These are phyloP conservation scores for Leptinotarsa tumamoca DNA, from an alignment of 2,888 invertebrate species.

Conservation along the genomic window DNA sequence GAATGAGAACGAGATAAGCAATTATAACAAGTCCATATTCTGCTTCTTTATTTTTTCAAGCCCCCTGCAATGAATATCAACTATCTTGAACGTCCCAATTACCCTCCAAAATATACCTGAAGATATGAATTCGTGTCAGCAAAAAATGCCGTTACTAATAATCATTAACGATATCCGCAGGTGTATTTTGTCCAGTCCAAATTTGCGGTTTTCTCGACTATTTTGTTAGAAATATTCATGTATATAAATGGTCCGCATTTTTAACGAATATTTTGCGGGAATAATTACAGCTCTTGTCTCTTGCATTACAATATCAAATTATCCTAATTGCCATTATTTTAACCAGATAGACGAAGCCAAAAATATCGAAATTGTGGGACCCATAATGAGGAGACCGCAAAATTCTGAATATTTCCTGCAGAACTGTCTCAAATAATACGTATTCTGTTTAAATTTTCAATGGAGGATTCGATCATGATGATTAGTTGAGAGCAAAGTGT, in stretches of 20 bases:
- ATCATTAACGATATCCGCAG: conserved; percentile 54
- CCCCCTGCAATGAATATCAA: not conserved
- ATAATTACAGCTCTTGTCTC: conserved; percentile 36
- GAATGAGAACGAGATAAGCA: too few relatives aligned
- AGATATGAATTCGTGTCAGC: conserved; percentile 39
- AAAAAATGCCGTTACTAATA: conserved; percentile 47
- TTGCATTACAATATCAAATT: conserved; percentile 38
- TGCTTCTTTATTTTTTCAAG: too few relatives aligned
- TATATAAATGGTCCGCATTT: conserved; percentile 27
- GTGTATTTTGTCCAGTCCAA: conserved; percentile 49
- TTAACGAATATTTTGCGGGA: conserved; percentile 39
- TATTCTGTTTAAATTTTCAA: not conserved
- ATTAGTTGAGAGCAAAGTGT: not conserved
- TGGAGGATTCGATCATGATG: not conserved
- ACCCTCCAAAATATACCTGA: conserved; percentile 15
- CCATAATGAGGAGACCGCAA: conserved; percentile 9
- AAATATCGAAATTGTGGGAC: conserved; percentile 4
- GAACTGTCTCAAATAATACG: not conserved
- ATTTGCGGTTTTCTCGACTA: conserved; percentile 53
- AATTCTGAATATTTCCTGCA: not conserved
- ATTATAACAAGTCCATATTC: too few relatives aligned
- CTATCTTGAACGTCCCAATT: not conserved
- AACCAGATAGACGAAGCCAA: conserved; percentile 19
- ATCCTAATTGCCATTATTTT: conserved; percentile 32
- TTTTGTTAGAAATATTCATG: conserved; percentile 43